A percentile compares a stretch with the other conserved stretches of the same genome.
Evolutionary conservation across 2,888 invertebrate species (phyloP).

Genomic region (Agrypnus murinus): DNA sequence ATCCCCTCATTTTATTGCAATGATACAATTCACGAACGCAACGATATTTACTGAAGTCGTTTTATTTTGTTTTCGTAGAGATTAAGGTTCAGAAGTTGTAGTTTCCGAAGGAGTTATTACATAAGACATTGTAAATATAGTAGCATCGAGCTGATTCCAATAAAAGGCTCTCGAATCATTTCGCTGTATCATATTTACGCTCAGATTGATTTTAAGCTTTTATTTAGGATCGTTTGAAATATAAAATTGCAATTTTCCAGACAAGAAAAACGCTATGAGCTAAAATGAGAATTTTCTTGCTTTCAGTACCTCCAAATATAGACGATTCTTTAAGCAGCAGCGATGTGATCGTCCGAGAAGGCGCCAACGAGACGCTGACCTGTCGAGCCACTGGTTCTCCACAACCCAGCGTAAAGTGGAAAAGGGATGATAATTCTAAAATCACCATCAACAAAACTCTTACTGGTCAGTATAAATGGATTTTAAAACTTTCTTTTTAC

Average conservation of each 20-base stretch:
- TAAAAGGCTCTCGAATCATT: conserved; percentile 25
- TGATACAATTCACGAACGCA: conserved; percentile 52
- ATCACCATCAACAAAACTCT: conserved; percentile 90
- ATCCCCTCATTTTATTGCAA: conserved; percentile 52
- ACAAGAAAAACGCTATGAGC: conserved; percentile 2
- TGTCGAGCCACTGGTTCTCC: conserved; percentile 94
- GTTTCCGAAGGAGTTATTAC: conserved; percentile 38
- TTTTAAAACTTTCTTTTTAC: conserved; percentile 34
- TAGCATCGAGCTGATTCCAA: conserved; percentile 18
- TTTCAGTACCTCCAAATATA: conserved; percentile 91
- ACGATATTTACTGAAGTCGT: conserved; percentile 53
- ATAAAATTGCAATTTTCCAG: conserved; percentile 10
- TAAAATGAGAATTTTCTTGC: conserved; percentile 34
- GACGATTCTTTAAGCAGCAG: conserved; percentile 93
- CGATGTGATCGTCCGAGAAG: conserved; percentile 93
- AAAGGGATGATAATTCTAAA: conserved; percentile 90
- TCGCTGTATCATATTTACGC: conserved; percentile 15
- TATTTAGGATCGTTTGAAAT: conserved; percentile 14
- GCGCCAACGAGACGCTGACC: conserved; percentile 89
- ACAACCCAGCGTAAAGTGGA: conserved; percentile 92
- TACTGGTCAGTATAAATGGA: conserved; percentile 76
- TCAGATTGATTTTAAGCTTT: conserved; percentile 30
- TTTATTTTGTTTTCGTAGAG: conserved; percentile 45
- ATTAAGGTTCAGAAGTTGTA: conserved; percentile 40
- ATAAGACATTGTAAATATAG: conserved; percentile 34